phyloP scores from a whole-genome alignment of 2,888 invertebrate genomes.

The Oeneis ivallda region DNA sequence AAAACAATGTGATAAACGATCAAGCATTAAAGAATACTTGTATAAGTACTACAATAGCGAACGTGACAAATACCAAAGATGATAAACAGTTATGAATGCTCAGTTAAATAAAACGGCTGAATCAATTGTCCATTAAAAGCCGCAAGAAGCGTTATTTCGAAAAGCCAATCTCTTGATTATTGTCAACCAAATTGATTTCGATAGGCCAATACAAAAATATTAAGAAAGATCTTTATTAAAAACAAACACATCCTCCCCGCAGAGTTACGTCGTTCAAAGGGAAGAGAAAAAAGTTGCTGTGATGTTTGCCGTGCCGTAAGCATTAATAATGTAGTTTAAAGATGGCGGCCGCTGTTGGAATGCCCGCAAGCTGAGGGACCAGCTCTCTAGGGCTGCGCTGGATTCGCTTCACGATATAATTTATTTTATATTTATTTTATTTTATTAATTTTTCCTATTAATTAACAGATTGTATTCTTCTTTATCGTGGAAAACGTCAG shows the following conservation, averaged over 20 bases:
- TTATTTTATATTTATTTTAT: too few species aligned
- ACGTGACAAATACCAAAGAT: constrained; percentile 10
- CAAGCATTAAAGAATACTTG: constrained; percentile 4
- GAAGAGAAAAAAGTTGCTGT: constrained; percentile 57
- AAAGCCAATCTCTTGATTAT: constrained; percentile 31
- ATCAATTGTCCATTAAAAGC: constrained; percentile 18
- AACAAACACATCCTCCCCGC: constrained; percentile 66
- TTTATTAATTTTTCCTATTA: constrained; percentile 15
- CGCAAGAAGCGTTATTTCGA: constrained; percentile 16
- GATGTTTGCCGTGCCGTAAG: constrained; percentile 66
- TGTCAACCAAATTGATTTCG: constrained; percentile 33
- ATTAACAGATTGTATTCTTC: background rate
- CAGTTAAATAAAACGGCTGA: constrained; percentile 5
- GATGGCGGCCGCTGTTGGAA: constrained; percentile 72
- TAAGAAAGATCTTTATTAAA: constrained; percentile 65
- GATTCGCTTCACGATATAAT: constrained; percentile 1
- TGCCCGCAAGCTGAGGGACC: constrained; percentile 59
- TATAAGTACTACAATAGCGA: constrained; percentile 1
- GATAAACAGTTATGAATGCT: constrained; percentile 8
- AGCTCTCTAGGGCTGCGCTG: constrained; percentile 55
- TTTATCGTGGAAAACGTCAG: background rate
- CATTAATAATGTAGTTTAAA: constrained; percentile 80
- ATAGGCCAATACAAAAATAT: constrained; percentile 48
- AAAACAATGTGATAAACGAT: constrained; percentile 6
- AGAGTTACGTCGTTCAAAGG: constrained; percentile 51